Evolutionary conservation across 2,797 vertebrate species (phyloP).

Genomic region (Myiothlypis coronata): DNA sequence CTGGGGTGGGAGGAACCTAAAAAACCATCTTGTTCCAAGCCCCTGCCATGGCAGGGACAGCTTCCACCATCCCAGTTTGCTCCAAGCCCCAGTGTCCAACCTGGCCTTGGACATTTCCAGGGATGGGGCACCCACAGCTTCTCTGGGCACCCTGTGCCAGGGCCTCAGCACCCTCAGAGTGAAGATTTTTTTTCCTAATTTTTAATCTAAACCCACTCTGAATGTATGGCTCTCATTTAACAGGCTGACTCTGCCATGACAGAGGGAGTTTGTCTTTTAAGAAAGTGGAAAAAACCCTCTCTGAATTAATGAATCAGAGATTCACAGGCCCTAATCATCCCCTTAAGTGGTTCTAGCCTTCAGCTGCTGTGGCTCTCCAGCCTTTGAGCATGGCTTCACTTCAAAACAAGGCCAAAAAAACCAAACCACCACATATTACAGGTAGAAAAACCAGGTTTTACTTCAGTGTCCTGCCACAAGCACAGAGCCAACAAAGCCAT

Average conservation of each 20-base stretch:
- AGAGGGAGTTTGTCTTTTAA: not conserved
- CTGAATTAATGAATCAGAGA: not conserved
- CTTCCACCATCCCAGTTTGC: fast-evolving
- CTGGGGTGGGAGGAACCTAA: not conserved
- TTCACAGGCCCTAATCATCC: not conserved
- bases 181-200: not conserved
- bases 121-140: not conserved
- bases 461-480: not conserved
- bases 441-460: not conserved
- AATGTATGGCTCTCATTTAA: not conserved
- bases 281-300: not conserved
- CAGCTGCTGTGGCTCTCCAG: not conserved
- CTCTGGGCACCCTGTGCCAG: not conserved
- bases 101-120: not conserved
- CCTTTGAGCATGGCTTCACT: not conserved
- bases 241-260: not conserved
- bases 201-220: not conserved
- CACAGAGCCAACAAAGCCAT: not conserved
- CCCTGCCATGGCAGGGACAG: not conserved
- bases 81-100: fast-evolving
- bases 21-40: fast-evolving
- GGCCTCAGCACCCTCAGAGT: fast-evolving
- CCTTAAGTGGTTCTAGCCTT: not conserved
- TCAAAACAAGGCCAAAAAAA: not conserved
- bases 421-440: not conserved